Conservation (phyloP, 1,140 invertebrate genomes). For the Brachionus asplanchnoidis region DNA sequence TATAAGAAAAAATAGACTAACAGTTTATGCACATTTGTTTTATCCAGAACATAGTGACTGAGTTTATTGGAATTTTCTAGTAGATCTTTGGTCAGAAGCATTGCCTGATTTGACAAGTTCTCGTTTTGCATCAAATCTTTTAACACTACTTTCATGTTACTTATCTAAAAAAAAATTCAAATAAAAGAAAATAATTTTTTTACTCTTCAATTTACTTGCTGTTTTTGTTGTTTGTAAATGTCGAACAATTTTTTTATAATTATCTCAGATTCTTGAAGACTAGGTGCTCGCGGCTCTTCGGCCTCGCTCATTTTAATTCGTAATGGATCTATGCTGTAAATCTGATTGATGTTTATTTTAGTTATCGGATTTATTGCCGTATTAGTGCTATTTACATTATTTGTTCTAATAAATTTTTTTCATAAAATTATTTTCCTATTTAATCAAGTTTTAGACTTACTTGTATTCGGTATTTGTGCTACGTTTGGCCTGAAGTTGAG, state of each 20-base stretch:
- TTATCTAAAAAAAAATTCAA: constrained; percentile 6
- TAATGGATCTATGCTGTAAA: constrained; percentile 24
- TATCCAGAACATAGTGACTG: constrained; percentile 5
- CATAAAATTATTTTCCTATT: not conserved
- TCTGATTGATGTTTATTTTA: constrained; percentile 32
- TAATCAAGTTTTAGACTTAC: not conserved
- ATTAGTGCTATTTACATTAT: constrained; percentile 35
- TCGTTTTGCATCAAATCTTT: constrained; percentile 38
- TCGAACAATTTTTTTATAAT: constrained; percentile 40
- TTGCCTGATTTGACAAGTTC: constrained; percentile 26
- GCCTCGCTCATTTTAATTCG: constrained; percentile 16
- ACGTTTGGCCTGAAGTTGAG: constrained; percentile 14
- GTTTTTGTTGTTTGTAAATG: constrained; percentile 34
- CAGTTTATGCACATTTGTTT: constrained; percentile 6
- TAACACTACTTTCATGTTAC: constrained; percentile 38
- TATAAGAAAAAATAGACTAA: not conserved
- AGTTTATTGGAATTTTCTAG: constrained; percentile 22
- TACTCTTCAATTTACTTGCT: constrained; percentile 13
- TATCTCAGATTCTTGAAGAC: constrained; percentile 29
- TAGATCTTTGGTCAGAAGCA: constrained; percentile 17
- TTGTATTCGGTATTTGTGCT: constrained; percentile 8
- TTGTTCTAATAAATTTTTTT: not conserved
- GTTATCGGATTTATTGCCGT: not conserved
- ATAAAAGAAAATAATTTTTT: not conserved
- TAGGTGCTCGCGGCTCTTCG: constrained; percentile 35